Base-by-base conservation (phyloP, 2,888 invertebrate genomes). In the Cybosia mesomella region DNA sequence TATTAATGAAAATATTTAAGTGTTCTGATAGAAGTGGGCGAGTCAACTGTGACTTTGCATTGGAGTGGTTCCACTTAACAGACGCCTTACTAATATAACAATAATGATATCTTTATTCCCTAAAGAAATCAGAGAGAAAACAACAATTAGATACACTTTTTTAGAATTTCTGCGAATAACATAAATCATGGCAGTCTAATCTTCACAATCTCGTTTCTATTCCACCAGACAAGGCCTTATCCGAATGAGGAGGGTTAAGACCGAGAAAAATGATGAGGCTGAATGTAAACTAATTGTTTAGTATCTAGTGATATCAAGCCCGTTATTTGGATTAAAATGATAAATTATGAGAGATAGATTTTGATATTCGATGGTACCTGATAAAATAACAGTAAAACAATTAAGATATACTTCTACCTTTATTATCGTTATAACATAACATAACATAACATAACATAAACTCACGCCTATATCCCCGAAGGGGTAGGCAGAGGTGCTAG, bases 141-240 rank as follows among this genome's bases (percentile, higher is more conserved):
- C 8, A n/a, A 18, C 18, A 43, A 49, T 1, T 9, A 49, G 49
- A n/a, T 18, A 9, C 28, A 21, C 24, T 21, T 11, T 36, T 55
- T 11, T 2, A 54, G 54, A 32, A 21, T 21, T 63, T 49, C 53
- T 22, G 15, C 34, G 21, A 28, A 43, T 9, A 39, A 39, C 21
- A 55, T 63, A 49, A 61, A 61, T 49, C 60, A 61, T n/a, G 60
- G 24, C 43, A 28, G 28, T 43, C 24, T 61, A 24, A 61, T 61
- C 43, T 61, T 43, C 10, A 39, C 22, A 36, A 59, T 15, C 36
- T 59, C 59, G 36, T 59, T 60, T 39, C 24, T 60, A 43, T 60
- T 18, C n/a, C 43, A 43, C 49, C 60, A 28, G n/a, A 11, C 43
- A 28, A 0, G 28, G 24, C 43, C 24, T 60, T 60, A 39, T 43